Evolutionary conservation across 2,113 vertebrate genomes (phyloP).

Genomic region (Thryonomys swinderianus): DNA sequence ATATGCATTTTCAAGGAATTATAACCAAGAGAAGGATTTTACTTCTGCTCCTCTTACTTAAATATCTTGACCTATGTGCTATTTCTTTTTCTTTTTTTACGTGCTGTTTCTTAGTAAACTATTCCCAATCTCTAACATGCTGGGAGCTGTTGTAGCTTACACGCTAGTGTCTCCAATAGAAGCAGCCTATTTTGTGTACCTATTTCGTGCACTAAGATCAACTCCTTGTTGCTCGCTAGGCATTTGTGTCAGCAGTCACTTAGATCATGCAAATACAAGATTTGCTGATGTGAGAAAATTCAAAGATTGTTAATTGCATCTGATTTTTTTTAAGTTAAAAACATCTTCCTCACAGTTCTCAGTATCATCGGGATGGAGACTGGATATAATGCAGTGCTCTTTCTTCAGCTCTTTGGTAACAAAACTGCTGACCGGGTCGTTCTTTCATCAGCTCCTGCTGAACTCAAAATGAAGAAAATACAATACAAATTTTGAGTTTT

Average conservation of each 20-base stretch:
- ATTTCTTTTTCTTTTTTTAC: too few relatives aligned
- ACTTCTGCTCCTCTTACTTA: neutral
- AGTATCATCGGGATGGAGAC: constrained; percentile 76
- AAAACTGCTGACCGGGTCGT: constrained; percentile 84
- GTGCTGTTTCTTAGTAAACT: neutral
- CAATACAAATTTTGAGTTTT: constrained; percentile 80
- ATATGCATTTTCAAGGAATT: constrained; percentile 4
- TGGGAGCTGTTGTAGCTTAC: neutral
- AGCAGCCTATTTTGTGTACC: neutral
- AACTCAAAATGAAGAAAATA: constrained; percentile 66
- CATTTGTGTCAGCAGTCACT: constrained; percentile 79
- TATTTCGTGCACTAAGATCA: constrained; percentile 39
- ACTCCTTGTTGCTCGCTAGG: neutral
- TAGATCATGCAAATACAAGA: constrained; percentile 70
- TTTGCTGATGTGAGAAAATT: constrained; percentile 81
- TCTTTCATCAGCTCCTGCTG: constrained; percentile 77
- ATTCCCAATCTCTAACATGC: neutral
- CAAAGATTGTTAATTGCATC: constrained; percentile 85
- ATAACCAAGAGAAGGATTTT: neutral
- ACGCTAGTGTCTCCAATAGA: neutral
- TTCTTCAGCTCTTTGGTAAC: constrained; percentile 74
- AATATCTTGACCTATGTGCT: constrained; percentile 15
- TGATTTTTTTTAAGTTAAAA: constrained; percentile 83
- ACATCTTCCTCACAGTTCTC: constrained; percentile 80
- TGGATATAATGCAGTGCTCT: constrained; percentile 77